Base-by-base conservation (phyloP, 2,113 vertebrate genomes). In the Tenebrosternarchus preto region DNA sequence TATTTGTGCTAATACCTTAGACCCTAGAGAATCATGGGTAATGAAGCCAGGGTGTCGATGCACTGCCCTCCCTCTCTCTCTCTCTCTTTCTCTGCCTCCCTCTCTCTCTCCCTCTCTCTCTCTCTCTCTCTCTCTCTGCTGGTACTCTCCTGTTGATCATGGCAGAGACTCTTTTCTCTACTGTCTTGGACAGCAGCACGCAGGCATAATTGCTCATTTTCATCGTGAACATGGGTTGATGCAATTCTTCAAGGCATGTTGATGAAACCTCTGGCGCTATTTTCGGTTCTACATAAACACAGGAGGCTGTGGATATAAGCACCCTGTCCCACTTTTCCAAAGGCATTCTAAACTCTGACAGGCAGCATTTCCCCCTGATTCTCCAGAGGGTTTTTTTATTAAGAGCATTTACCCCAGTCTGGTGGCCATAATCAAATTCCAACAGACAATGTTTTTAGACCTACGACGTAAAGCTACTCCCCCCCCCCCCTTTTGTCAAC, bases 21-120 rank as follows among this genome's bases (percentile, higher is more conserved):
- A 90, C 85, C 83, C 81, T 80, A 83, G 81, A 88, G 88, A 87
- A 91, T 91, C 88, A 89, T 90, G 87, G 88, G 87, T 89, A 88
- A 88, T 86, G 82, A 82, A 91, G 87, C 87, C 86, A 87, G 89
- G 85, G 87, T 87, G 84, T 85, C 85, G 87, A 90, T 85, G 90
- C 90, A 91, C 90, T 91, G 89, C 88, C 87, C 77, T 81, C 67
- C 27, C n/a, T 39, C 64, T 67, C 19, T 67, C 56, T 53, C 66
- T 61, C 20, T 71, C n/a, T 85, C 81, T 82, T 78, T 86, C 36
- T 55, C n/a, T 76, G 59, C 8, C 53, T 64, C 61, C 25, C 31
- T 1, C 46, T 16, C 27, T 75, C 81, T 64, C 50, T 83, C 8
- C 1, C 15, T 9, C 15, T 9, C 11, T 2, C 11, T 9, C 43